Conservation (phyloP, 2,797 vertebrate species). For the Fundulus diaphanus region DNA sequence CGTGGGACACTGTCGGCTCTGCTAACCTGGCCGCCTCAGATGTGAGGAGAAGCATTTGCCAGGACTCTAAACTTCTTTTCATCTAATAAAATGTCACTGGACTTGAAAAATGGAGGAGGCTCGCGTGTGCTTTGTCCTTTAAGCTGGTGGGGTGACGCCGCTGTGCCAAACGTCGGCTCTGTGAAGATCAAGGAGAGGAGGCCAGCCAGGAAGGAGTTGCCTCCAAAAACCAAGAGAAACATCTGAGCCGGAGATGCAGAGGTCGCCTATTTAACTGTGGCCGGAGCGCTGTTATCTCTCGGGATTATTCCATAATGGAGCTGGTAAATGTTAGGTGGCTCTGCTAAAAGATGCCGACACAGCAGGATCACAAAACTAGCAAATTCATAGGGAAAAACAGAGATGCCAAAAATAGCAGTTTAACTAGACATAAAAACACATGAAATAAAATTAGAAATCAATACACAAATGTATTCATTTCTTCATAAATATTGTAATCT, state of each 20-base stretch:
- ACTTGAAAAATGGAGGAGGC: constrained; percentile 59
- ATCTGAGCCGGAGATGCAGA: constrained; percentile 35
- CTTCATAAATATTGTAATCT: no score
- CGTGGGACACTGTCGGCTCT: constrained; percentile 42
- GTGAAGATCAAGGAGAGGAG: constrained; percentile 41
- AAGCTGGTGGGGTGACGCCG: constrained; percentile 41
- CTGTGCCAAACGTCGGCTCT: constrained; percentile 64
- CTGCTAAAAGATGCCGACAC: background rate
- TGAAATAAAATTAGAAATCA: background rate
- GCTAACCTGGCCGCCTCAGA: constrained; percentile 34
- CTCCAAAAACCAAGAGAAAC: constrained; percentile 15
- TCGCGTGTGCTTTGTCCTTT: constrained; percentile 53
- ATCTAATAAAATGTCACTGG: constrained; percentile 67
- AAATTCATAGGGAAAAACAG: no score
- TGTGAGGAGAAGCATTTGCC: constrained; percentile 37
- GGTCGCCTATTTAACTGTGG: constrained; percentile 8
- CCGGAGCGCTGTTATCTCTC: constrained; percentile 4
- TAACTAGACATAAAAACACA: background rate
- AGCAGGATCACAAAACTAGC: background rate
- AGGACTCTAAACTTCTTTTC: constrained; percentile 51
- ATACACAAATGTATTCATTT: no score
- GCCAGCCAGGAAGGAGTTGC: constrained; percentile 24
- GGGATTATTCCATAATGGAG: constrained; percentile 2
- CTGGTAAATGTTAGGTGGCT: constrained; percentile 3
- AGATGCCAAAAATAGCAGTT: no score